These are phyloP conservation scores for Lucifuga dentata DNA, from an alignment of 2,113 vertebrate genomes.

Conservation along the genomic window DNA sequence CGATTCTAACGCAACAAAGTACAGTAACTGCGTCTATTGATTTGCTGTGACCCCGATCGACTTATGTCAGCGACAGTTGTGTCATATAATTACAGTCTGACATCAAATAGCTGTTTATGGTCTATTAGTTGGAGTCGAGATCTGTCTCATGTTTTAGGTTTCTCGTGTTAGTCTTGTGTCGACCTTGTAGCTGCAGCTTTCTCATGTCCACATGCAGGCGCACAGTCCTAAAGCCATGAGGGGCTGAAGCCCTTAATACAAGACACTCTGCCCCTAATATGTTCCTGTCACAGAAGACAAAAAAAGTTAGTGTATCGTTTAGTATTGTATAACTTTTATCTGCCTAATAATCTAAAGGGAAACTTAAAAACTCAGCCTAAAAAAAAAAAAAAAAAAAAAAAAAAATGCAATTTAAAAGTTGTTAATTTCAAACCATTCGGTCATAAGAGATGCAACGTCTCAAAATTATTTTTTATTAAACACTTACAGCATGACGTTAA, in stretches of 20 bases:
- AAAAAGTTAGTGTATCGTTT: conserved; percentile 36
- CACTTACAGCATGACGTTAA: too few relatives aligned
- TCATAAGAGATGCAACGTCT: too few relatives aligned
- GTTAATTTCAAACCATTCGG: conserved; percentile 9
- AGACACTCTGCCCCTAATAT: neutral
- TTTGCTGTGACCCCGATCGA: conserved; percentile 68
- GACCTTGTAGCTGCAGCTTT: conserved; percentile 69
- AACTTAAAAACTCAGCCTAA: conserved; percentile 8
- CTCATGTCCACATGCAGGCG: conserved; percentile 66
- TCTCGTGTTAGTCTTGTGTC: conserved; percentile 53
- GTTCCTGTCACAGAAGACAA: neutral
- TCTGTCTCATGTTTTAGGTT: conserved; percentile 49
- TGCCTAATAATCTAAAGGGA: neutral
- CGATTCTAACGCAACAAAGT: conserved; percentile 61
- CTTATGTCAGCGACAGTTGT: conserved; percentile 52
- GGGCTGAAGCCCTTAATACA: conserved; percentile 33
- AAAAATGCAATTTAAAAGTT: neutral
- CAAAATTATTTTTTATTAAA: too few relatives aligned
- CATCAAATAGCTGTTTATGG: conserved; percentile 57
- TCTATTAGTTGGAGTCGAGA: conserved; percentile 49
- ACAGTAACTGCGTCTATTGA: conserved; percentile 69
- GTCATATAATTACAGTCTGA: conserved; percentile 54
- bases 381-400: neutral
- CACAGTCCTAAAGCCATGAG: conserved; percentile 43
- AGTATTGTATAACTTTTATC: neutral